Evolutionary conservation across 1,140 invertebrate species (phyloP), one percentile per base, ranked within the genome.

Genomic region (Spodoptera frugiperda): DNA sequence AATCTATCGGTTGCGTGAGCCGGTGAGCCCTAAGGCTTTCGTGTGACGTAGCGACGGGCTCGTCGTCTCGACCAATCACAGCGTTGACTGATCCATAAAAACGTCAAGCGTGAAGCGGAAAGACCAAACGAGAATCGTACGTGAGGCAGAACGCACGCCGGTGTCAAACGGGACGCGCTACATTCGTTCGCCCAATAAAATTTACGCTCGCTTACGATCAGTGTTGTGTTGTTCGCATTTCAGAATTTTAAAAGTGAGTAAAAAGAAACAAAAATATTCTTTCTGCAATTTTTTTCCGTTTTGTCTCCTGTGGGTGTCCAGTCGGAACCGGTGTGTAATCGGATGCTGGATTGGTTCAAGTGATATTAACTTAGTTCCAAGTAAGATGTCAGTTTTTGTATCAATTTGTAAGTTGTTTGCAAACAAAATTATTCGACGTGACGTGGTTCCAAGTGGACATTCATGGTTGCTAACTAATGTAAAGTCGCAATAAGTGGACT

Each of bases 1-100:
- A 67, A 67, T 67, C 39, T 67, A 67, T 67, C 63, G 12, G 39
- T 46, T 67, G 63, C 63, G 59, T 63, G 63, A 67, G 63, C 63
- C 25, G 25, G 25, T 25, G 25, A 25, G 25, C 25, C 25, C 63
- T 44, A 67, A 86, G 86, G 87, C 86, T 88, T 63, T 90, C 17
- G 44, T 55, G 77, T 87, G 86, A 90, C 86, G 87, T 88, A 86
- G 77, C 46, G 76, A 88, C 89, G 84, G 87, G 87, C 87, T 83
- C 87, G 89, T 70, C 87, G 78, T 44, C 53, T 67, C 83, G 68
- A 57, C 89, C 89, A 89, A 91, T 91, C 44, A 78, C 73, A 65
- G 80, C 81, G 78, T 49, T 80, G 82, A 70, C 79, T 67, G 74
- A 73, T 71, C 72, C 79, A 84, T 91, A 90, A 89, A 91, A 84